phyloP scores from a whole-genome alignment of 2,888 invertebrate genomes.

The Oligia fasciuncula region DNA sequence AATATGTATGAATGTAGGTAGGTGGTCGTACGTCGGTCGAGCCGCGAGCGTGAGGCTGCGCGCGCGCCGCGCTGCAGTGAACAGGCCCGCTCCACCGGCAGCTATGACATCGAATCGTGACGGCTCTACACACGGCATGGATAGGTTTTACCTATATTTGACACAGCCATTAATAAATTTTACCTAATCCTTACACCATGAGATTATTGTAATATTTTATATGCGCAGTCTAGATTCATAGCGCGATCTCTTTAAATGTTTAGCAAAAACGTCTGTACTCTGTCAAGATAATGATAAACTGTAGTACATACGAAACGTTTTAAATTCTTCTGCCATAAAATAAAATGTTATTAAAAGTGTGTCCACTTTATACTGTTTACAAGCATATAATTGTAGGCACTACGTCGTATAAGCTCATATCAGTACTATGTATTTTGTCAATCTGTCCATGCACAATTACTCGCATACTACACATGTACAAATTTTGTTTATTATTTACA shows the following conservation, averaged over 20 bases:
- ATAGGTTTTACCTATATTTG: slow-evolving; percentile 79
- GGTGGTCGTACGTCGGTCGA: slow-evolving; percentile 67
- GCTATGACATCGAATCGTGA: slow-evolving; percentile 37
- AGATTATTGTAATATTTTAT: slow-evolving; percentile 64
- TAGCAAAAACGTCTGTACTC: slow-evolving; percentile 62
- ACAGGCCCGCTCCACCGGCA: slow-evolving; percentile 23
- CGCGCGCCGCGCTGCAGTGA: slow-evolving; percentile 38
- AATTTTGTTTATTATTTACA: slow-evolving; percentile 84
- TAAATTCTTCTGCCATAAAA: slow-evolving; percentile 73
- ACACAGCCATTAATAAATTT: slow-evolving; percentile 83
- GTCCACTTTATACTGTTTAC: slow-evolving; percentile 82
- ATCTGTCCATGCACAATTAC: slow-evolving; percentile 86
- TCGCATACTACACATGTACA: slow-evolving; percentile 86
- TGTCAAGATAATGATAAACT: slow-evolving; percentile 66
- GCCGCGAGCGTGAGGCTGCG: slow-evolving; percentile 45
- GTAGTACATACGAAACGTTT: slow-evolving; percentile 68
- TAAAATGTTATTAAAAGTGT: slow-evolving; percentile 69
- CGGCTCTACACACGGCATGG: slow-evolving; percentile 68
- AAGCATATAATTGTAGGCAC: slow-evolving; percentile 91
- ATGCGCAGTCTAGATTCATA: slow-evolving; percentile 66
- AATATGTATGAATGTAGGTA: slow-evolving; percentile 80
- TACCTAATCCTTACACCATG: slow-evolving; percentile 73
- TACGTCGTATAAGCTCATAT: slow-evolving; percentile 92
- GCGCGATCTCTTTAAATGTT: slow-evolving; percentile 64
- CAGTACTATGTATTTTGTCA: slow-evolving; percentile 89